Percentiles rank a stretch among this genome's conserved stretches.
Conservation (phyloP, 2,113 vertebrate genomes). For the Candoia aspera region DNA sequence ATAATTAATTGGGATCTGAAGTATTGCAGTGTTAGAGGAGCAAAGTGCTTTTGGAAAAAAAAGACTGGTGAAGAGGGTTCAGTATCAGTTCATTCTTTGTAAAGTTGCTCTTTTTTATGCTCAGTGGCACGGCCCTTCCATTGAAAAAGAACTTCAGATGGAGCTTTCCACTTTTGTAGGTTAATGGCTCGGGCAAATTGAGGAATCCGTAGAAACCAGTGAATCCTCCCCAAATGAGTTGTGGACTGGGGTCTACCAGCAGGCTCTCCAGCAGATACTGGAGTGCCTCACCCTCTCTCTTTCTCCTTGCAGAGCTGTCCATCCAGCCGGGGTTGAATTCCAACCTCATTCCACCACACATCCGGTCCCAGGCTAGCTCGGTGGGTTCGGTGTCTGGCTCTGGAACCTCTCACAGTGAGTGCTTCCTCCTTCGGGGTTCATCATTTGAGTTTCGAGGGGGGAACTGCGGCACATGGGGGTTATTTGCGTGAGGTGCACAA, state of each 20-base stretch:
- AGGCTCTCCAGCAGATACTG: neutral
- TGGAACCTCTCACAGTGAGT: slow-evolving; percentile 82
- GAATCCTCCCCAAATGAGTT: neutral
- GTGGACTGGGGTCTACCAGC: neutral
- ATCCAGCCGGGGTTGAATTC: slow-evolving; percentile 90
- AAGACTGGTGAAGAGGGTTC: neutral
- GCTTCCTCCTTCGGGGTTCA: neutral
- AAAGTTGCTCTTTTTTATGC: too few relatives aligned
- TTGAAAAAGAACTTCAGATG: neutral
- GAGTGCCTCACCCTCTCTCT: neutral
- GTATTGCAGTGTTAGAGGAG: neutral
- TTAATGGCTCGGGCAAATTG: neutral
- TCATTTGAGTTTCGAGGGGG: neutral
- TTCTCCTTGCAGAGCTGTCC: slow-evolving; percentile 80
- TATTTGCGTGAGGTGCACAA: neutral
- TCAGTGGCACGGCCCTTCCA: too few relatives aligned
- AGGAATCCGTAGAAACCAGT: neutral
- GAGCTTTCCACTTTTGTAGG: neutral
- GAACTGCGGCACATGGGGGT: neutral
- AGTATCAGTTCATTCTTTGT: neutral
- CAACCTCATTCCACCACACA: slow-evolving; percentile 90
- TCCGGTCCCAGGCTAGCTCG: slow-evolving; percentile 79
- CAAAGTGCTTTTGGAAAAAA: neutral
- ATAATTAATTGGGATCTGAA: neutral
- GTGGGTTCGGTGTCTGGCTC: slow-evolving; percentile 70